Evolutionary conservation across 2,888 invertebrate species (phyloP).

Genomic region (Augochlorella aurata): DNA sequence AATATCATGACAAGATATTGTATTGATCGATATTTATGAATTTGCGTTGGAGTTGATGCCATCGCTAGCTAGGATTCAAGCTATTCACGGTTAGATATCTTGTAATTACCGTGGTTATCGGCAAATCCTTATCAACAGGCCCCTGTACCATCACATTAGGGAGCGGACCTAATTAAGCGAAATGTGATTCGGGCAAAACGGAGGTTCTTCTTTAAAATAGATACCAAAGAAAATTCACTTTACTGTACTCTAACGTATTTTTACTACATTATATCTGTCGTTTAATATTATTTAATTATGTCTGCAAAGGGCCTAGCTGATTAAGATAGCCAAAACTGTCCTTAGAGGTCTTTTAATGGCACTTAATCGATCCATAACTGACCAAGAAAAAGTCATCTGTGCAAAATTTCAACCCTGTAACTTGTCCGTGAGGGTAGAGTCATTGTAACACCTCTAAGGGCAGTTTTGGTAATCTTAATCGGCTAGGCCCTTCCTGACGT

Average conservation of each 20-base stretch:
- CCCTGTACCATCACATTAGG: background rate
- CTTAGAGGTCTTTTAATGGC: no score
- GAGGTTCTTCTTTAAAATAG: background rate
- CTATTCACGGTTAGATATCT: constrained; percentile 6
- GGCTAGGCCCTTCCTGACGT: no score
- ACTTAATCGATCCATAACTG: no score
- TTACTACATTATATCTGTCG: background rate
- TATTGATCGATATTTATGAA: background rate
- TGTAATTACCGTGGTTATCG: background rate
- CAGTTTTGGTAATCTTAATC: no score
- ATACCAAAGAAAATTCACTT: background rate
- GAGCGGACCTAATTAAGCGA: background rate
- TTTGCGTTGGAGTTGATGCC: background rate
- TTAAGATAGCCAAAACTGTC: no score
- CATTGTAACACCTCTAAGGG: no score
- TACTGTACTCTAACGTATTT: background rate
- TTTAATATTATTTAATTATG: no score
- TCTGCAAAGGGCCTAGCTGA: no score
- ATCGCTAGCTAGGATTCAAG: background rate
- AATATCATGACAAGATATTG: background rate
- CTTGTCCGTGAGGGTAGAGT: no score
- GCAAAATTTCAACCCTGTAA: no score
- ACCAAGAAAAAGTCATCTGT: no score
- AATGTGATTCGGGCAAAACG: background rate
- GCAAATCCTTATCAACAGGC: constrained; percentile 2